Base-by-base conservation (phyloP, 2,113 vertebrate genomes). In the Origma solitaria region DNA sequence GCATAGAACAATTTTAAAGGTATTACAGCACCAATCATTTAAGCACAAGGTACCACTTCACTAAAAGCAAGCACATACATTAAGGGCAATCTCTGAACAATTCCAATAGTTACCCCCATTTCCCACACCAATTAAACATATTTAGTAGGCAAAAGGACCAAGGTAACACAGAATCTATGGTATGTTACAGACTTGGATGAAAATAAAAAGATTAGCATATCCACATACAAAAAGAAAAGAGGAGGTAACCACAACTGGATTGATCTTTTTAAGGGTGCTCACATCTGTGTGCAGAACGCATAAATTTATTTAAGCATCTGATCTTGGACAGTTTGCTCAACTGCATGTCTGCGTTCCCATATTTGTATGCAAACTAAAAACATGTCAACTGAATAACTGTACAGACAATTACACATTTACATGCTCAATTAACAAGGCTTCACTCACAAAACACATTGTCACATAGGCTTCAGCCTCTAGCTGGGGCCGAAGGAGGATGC, bases 351-450 rank as follows among this genome's bases (percentile, higher is more conserved):
- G 38, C 82, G 76, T 33, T 83, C 49, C n/a, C 7, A 0, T 40
- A 57, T 73, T 95, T 70, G 37, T 25, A 87, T 6, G n/a, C 58
- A 72, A 75, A 90, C 31, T 92, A 44, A 82, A 91, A 57, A 30
- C 49, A 30, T 3, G 14, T 69, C 64, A 64, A 58, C 10, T 47
- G 54, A 56, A 38, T 92, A 90, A 86, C 0, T 60, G 62, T 23
- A 86, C 68, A 61, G 78, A 44, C 82, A 85, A 92, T 97, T 94
- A 94, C 82, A 82, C 82, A 62, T 70, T 90, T 88, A 70, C 19
- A 82, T 2, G 31, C 88, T 88, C 79, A 70, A 44, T 90, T 92
- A 96, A 88, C 71, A 70, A 82, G 56, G 42, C 35, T 81, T 62
- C 25, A 9, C 60, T 88, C 42, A 71, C 42, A 83, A 64, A 88